A percentile compares a stretch with the other conserved stretches of the same genome.
Conservation (phyloP, 1,140 invertebrate genomes). For the Caenorhabditis inopinata region DNA sequence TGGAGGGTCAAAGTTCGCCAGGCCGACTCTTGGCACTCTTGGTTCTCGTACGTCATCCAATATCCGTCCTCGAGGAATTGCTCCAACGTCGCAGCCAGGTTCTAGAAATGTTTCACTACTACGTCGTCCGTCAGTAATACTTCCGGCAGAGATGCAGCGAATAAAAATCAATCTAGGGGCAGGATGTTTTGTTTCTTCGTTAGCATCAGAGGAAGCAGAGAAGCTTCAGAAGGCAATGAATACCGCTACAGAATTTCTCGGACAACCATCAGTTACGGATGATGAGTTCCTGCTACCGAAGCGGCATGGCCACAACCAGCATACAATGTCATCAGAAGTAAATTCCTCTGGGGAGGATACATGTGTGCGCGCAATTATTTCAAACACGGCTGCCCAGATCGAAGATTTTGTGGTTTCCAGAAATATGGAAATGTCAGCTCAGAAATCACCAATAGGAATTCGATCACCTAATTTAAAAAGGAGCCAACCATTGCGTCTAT, state of each 20-base stretch:
- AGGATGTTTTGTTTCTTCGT: neutral
- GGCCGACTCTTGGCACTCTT: neutral
- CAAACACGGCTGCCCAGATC: neutral
- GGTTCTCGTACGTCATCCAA: neutral
- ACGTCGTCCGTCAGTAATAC: neutral
- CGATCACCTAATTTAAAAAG: neutral
- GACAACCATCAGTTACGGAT: neutral
- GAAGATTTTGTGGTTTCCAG: neutral
- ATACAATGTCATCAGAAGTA: neutral
- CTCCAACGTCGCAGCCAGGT: neutral
- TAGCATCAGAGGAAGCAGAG: neutral
- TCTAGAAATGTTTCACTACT: neutral
- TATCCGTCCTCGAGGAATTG: neutral
- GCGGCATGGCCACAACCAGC: neutral
- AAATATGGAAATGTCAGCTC: neutral
- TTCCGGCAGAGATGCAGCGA: neutral
- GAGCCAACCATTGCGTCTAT: neutral
- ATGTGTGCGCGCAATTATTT: neutral
- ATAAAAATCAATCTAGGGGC: neutral
- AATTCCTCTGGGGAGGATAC: neutral
- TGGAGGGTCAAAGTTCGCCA: neutral
- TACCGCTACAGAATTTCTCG: neutral
- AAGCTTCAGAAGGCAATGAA: conserved; percentile 1
- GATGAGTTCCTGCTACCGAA: conserved; percentile 16
- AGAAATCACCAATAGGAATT: neutral